phyloP scores from a whole-genome alignment of 2,797 vertebrate genomes.

The Spea hammondii region DNA sequence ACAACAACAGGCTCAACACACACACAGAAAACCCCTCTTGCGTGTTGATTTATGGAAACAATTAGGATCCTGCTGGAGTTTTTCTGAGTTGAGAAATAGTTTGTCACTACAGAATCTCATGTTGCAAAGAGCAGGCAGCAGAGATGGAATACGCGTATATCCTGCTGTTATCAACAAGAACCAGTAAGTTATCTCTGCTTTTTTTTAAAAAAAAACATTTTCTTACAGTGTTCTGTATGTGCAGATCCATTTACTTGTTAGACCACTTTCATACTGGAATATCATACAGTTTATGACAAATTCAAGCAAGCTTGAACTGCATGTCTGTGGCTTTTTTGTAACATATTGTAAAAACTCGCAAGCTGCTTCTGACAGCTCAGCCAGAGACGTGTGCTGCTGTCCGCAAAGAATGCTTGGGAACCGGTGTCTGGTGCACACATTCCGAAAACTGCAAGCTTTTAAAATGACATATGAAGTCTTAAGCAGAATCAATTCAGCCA shows the following conservation, averaged over 20 bases:
- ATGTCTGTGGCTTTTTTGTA: conserved; percentile 51
- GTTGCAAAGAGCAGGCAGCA: conserved; percentile 75
- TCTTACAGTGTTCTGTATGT: conserved; percentile 56
- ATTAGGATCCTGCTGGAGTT: conserved; percentile 79
- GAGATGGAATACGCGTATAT: conserved; percentile 73
- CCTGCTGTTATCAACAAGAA: conserved; percentile 77
- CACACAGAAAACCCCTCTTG: conserved; percentile 76
- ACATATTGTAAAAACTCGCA: conserved; percentile 54
- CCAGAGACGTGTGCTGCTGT: conserved; percentile 56
- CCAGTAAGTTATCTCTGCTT: conserved; percentile 82
- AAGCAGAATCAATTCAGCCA: no score
- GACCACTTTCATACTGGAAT: conserved; percentile 47
- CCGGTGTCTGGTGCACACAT: not conserved
- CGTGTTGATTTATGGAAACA: conserved; percentile 85
- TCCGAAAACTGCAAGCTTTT: not conserved
- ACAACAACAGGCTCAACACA: conserved; percentile 79
- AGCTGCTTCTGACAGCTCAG: conserved; percentile 59
- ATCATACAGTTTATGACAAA: conserved; percentile 44
- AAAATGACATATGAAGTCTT: no score
- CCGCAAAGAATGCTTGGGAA: conserved; percentile 52
- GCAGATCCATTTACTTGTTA: conserved; percentile 49
- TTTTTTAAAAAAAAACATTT: conserved; percentile 53
- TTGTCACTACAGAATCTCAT: conserved; percentile 74
- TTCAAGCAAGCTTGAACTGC: conserved; percentile 51
- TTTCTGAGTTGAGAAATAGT: conserved; percentile 75